Evolutionary conservation across 2,888 invertebrate genomes (phyloP).

Genomic region (Scelioninae gen. 1): DNA sequence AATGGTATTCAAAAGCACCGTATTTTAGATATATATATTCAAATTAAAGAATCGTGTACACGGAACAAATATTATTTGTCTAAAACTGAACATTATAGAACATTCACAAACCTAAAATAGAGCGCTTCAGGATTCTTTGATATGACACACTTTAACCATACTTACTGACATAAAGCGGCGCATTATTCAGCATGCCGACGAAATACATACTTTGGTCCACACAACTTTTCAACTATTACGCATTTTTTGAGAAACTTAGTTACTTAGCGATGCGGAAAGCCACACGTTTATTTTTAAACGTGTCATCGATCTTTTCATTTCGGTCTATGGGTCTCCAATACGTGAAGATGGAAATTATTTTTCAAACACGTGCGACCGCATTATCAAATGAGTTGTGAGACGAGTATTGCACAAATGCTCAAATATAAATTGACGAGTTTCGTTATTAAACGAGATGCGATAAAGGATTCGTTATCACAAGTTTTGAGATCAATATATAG

Average conservation of each 20-base stretch:
- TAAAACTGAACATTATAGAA: conserved; percentile 2
- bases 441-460: conserved; percentile 34
- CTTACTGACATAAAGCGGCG: neutral
- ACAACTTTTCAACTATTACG: neutral
- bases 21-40: too few species aligned
- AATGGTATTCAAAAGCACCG: too few species aligned
- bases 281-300: conserved; percentile 40
- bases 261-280: conserved; percentile 29
- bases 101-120: conserved; percentile 3
- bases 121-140: conserved; percentile 7
- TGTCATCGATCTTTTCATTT: conserved; percentile 30
- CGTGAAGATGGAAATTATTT: conserved; percentile 47
- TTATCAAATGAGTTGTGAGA: conserved; percentile 40
- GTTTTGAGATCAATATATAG: conserved; percentile 18
- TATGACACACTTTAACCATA: conserved; percentile 10
- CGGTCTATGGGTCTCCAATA: conserved; percentile 33
- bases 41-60: neutral
- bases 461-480: conserved; percentile 42
- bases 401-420: conserved; percentile 17
- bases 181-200: conserved; percentile 2
- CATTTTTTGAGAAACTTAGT: conserved; percentile 24
- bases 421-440: conserved; percentile 21
- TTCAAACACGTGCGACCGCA: conserved; percentile 47
- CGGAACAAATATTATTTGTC: neutral
- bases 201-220: neutral